Conservation (phyloP, 2,888 invertebrate genomes). For the Platycheirus albimanus region DNA sequence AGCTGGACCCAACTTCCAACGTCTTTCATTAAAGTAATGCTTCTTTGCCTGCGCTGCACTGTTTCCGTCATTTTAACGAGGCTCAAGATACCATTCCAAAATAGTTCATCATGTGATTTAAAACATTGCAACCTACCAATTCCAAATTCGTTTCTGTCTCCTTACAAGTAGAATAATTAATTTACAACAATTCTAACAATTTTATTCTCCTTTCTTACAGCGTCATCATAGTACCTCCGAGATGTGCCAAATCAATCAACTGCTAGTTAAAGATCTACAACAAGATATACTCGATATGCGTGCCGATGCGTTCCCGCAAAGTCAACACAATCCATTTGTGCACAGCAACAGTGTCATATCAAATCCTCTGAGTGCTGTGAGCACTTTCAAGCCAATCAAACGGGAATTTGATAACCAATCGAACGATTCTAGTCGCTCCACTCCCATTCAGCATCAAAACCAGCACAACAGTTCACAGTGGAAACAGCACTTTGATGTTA, state of each 20-base stretch:
- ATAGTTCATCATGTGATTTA: too few species aligned
- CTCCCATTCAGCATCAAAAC: conserved; percentile 55
- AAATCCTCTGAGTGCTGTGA: conserved; percentile 62
- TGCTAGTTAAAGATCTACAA: conserved; percentile 89
- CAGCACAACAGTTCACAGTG: conserved; percentile 49
- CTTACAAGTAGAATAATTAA: too few species aligned
- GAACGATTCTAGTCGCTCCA: conserved; percentile 68
- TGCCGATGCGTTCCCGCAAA: conserved; percentile 81
- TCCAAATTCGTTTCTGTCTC: too few species aligned
- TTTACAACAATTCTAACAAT: too few species aligned
- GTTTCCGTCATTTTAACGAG: too few species aligned
- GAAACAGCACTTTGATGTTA: conserved; percentile 60
- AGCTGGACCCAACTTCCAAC: too few species aligned
- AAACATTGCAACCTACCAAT: too few species aligned
- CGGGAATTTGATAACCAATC: conserved; percentile 74
- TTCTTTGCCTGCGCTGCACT: too few species aligned
- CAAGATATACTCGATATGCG: conserved; percentile 85
- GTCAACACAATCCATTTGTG: conserved; percentile 56
- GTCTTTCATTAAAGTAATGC: too few species aligned
- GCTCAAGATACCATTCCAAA: too few species aligned
- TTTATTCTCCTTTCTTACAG: conserved; percentile 82
- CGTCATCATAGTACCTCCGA: conserved; percentile 89
- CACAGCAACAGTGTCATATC: conserved; percentile 62
- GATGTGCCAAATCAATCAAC: conserved; percentile 89
- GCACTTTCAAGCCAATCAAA: conserved; percentile 73